A percentile compares a stretch with the other conserved stretches of the same genome.
Evolutionary conservation across 2,113 vertebrate species (phyloP).

Genomic region (Chiloscyllium plagiosum): DNA sequence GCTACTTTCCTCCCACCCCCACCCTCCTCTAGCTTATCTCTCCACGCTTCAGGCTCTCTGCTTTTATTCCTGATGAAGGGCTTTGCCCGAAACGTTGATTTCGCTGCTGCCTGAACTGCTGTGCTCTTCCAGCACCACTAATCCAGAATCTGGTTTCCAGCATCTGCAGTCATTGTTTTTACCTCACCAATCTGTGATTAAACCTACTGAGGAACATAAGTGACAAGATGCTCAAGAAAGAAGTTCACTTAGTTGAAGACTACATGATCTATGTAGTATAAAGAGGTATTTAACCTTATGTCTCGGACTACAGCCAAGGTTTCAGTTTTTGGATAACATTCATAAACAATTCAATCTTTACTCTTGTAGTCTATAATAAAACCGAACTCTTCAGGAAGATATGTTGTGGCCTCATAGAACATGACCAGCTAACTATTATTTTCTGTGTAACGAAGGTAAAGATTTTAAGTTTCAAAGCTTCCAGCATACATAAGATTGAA

Average conservation of each 20-base stretch:
- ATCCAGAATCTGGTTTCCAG: too few species aligned
- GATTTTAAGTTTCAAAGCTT: conserved; percentile 5
- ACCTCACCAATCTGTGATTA: too few species aligned
- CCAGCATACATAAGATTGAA: not conserved
- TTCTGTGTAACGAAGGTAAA: not conserved
- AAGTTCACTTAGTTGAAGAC: not conserved
- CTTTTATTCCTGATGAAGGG: too few species aligned
- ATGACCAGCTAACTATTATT: not conserved
- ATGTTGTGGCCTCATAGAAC: not conserved
- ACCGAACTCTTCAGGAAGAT: not conserved
- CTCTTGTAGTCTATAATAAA: not conserved
- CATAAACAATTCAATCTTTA: not conserved
- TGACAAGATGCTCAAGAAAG: not conserved
- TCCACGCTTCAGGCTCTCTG: too few species aligned
- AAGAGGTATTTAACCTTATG: not conserved
- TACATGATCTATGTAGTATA: not conserved
- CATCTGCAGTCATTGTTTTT: too few species aligned
- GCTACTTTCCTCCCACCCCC: too few species aligned
- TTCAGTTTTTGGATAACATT: not conserved
- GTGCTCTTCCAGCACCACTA: too few species aligned
- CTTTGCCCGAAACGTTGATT: too few species aligned
- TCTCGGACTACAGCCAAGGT: not conserved
- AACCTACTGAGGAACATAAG: not conserved
- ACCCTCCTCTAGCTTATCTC: too few species aligned
- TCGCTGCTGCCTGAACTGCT: too few species aligned